phyloP scores from a whole-genome alignment of 2,113 vertebrate species.

The Camelus bactrianus region DNA sequence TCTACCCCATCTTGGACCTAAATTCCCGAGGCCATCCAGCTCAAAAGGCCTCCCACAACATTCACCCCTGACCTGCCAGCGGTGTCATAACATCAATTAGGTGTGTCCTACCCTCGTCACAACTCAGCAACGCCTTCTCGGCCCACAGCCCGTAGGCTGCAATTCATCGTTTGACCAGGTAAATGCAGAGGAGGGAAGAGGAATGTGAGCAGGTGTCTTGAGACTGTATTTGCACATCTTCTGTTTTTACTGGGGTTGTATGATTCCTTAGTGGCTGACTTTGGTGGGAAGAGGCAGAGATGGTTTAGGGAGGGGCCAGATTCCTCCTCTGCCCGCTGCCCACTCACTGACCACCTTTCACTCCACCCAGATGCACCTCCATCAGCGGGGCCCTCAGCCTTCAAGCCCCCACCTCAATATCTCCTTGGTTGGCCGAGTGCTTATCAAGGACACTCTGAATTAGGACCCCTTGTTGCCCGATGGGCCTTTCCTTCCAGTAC shows the following conservation, averaged over 20 bases:
- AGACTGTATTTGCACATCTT: neutral
- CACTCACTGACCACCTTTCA: neutral
- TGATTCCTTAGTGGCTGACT: neutral
- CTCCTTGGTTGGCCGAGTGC: neutral
- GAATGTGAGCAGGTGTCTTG: neutral
- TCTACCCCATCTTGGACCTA: neutral
- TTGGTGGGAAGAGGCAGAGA: neutral
- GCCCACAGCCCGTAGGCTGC: accelerated
- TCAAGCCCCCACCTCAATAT: neutral
- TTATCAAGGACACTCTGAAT: neutral
- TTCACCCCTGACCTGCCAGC: too few species aligned
- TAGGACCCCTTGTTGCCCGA: neutral
- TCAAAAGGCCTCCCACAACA: neutral
- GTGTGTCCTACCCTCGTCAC: neutral
- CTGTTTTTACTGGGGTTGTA: neutral
- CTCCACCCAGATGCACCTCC: neutral
- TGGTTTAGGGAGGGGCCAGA: neutral
- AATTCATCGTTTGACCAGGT: neutral
- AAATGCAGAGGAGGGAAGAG: neutral
- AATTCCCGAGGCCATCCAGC: neutral
- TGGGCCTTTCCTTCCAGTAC: neutral
- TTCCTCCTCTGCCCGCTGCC: too few species aligned
- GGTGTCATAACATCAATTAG: too few species aligned
- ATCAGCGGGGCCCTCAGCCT: too few species aligned
- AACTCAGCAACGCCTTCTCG: neutral